Evolutionary conservation across 2,113 vertebrate species (phyloP), one percentile per base, ranked within the genome.

Genomic region (Daboia siamensis): DNA sequence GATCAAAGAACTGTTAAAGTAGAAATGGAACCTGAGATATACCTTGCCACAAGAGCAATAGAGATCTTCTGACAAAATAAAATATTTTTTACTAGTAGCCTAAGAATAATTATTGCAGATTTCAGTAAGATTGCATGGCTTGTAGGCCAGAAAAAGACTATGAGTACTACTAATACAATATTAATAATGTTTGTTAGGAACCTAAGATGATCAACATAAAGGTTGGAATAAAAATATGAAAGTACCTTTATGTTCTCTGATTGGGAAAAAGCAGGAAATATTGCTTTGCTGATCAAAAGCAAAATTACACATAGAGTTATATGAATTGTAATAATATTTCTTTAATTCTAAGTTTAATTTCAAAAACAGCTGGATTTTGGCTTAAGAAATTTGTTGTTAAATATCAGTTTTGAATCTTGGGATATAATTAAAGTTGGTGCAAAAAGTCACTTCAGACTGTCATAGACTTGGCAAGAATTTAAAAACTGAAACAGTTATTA

Each of bases 371-470:
- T 93, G n/a, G 69, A 90, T 44, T 90, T 84, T 90, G 24, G 52
- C 90, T 91, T 91, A 94, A 69, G 55, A 86, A 93, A 91, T 56
- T 91, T 69, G 57, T 93, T 13, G 1, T 84, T 24, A 91, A 59
- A 46, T 88, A 61, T 51, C 39, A 46, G 51, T 55, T 13, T 64
- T 24, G 93, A 87, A 12, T 51, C 46, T 54, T 93, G 3, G 33
- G 33, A 44, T 61, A 1, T 51, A 2, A 87, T 64, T 94, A 33
- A 92, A 84, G 15, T 8, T 0, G 91, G 23, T 69, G 4, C 26
- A 61, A 90, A 92, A 90, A 26, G 15, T 17, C 51, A 89, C 8
- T 44, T 55, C 13, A 13, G 56, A 5, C 64, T 91, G 46, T 69
- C 64, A 64, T 56, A 51, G 39, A 55, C 11, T 23, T 33, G 52